Base-by-base conservation (phyloP, 2,888 invertebrate species). In the Dasysyrphus albostriatus region DNA sequence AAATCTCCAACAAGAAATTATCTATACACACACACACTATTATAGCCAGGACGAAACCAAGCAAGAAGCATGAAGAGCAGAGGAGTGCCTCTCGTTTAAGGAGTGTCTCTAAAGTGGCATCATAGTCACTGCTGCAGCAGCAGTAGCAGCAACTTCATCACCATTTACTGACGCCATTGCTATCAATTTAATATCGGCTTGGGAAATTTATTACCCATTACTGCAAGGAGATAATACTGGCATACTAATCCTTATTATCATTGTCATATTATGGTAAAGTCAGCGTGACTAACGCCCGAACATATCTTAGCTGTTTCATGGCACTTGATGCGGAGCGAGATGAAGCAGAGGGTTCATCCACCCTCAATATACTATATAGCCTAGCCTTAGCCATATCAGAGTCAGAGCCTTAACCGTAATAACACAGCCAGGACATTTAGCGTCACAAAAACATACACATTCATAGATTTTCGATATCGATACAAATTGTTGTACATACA, bases 171-270 rank as follows among this genome's bases (percentile, higher is more conserved):
- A 65, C 49, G 39, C 75, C 51, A 51, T 61, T 29, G 78, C 83
- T 79, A 87, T 87, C 78, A 83, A 79, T 87, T 87, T 79, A 75
- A 83, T 79, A 87, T 87, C 87, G 87, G 75, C 78, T 37, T 42
- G 72, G 44, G 32, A 56, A 79, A 87, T 87, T 87, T 87, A 87
- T 79, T 87, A 73, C 78, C 87, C 75, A 87, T 87, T 87, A 87
- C 87, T 79, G 83, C 32, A 54, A 75, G 34, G 78, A 87, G 87
- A 87, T 87, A 87, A 83, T 83, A 72, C 78, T 49, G 59, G 78
- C 83, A 83, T 79, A 87, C 83, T 87, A 87, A 87, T 83, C 83
- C 83, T 83, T 83, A 87, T 83, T 87, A 87, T 83, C 78, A 51
- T 75, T 80, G 80, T 76, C 67, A 61, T 78, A 74, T 81, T 82